Conservation (phyloP, 2,888 invertebrate species). For the Sinotaia quadrata region DNA sequence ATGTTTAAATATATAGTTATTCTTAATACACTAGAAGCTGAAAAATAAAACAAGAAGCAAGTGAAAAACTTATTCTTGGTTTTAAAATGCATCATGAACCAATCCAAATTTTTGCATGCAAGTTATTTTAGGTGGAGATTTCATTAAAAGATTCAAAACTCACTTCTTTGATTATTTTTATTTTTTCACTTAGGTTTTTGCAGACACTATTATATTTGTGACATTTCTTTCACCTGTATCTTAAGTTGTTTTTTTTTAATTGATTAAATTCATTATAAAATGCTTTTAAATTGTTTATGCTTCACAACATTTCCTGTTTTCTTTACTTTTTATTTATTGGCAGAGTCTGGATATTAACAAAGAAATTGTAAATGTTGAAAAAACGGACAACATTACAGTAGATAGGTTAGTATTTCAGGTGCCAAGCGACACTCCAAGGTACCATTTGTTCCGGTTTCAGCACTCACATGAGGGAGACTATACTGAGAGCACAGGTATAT, state of each 20-base stretch:
- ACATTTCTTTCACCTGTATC: not conserved
- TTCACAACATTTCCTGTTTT: not conserved
- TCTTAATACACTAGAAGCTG: too few relatives aligned
- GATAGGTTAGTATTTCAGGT: constrained; percentile 83
- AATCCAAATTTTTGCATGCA: too few relatives aligned
- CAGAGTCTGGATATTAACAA: constrained; percentile 81
- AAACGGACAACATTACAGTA: constrained; percentile 66
- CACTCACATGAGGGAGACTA: constrained; percentile 95
- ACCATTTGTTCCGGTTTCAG: constrained; percentile 91
- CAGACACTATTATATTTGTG: not conserved
- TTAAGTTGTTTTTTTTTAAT: not conserved
- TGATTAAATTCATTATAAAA: not conserved
- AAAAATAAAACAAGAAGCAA: too few relatives aligned
- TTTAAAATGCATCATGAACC: too few relatives aligned
- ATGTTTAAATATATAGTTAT: too few relatives aligned
- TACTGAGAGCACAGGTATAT: constrained; percentile 85
- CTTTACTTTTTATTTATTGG: constrained; percentile 27
- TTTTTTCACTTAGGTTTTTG: too few relatives aligned
- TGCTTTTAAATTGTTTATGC: not conserved
- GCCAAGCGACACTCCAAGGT: constrained; percentile 88
- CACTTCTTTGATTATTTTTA: too few relatives aligned
- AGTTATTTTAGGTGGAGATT: too few relatives aligned
- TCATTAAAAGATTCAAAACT: too few relatives aligned
- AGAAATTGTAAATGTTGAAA: constrained; percentile 81
- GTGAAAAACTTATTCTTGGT: too few relatives aligned